Evolutionary conservation across 2,113 vertebrate species (phyloP).

Genomic region (Myrmecobius fasciatus): DNA sequence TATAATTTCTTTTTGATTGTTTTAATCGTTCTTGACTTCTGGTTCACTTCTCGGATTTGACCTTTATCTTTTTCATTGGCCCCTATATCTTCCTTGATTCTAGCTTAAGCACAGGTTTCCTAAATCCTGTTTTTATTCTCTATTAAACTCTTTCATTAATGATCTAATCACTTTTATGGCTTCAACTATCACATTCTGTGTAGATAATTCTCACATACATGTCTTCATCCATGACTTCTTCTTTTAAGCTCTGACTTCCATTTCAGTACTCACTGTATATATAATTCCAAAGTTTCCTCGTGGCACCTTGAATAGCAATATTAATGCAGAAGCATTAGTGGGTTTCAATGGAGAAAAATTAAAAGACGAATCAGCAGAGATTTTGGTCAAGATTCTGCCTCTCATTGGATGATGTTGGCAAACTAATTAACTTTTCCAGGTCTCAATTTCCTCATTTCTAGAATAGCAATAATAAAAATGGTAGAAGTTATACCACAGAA

Average conservation of each 20-base stretch:
- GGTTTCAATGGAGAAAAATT: background rate
- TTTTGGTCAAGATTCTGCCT: background rate
- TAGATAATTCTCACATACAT: background rate
- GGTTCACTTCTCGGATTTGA: background rate
- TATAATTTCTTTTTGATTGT: background rate
- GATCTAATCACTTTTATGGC: background rate
- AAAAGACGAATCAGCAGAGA: background rate
- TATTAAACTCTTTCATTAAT: background rate
- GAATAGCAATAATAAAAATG: background rate
- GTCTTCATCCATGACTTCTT: background rate
- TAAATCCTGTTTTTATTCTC: background rate
- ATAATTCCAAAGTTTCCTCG: background rate
- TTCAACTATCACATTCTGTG: background rate
- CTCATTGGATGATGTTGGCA: background rate
- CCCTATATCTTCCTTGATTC: background rate
- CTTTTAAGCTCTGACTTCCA: background rate
- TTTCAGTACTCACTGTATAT: background rate
- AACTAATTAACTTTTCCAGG: background rate
- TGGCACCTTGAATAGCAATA: background rate
- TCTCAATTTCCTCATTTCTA: background rate
- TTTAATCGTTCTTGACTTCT: background rate
- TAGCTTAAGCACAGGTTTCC: background rate
- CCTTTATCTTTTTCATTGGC: background rate
- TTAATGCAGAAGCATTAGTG: background rate
- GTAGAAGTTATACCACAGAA: background rate